Conservation (phyloP, 2,888 invertebrate species). For the Alloscopus bannaensis region DNA sequence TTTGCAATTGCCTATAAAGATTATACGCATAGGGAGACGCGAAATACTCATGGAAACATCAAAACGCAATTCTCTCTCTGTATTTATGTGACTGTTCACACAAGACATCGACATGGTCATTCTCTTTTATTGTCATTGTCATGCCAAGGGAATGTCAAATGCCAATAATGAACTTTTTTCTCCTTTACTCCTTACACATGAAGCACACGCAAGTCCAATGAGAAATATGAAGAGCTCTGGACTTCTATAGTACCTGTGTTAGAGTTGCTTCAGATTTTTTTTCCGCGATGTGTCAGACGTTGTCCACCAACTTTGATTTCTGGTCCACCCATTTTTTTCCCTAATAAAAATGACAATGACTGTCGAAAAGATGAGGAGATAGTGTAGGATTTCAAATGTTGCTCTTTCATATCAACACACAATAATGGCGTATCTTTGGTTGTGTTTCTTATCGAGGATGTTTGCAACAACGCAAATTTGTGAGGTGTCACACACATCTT, state of each 20-base stretch:
- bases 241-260: neutral
- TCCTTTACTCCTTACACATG: neutral
- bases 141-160: conserved; percentile 16
- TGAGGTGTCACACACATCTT: no score
- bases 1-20: conserved; percentile 15
- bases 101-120: neutral
- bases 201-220: no score
- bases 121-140: no score
- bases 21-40: neutral
- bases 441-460: no score
- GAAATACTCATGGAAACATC: neutral
- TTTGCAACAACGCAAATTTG: no score
- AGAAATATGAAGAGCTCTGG: no score
- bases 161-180: neutral
- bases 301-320: neutral
- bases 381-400: no score
- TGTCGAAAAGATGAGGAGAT: no score
- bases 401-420: no score
- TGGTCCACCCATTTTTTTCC: neutral
- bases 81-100: neutral
- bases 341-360: neutral
- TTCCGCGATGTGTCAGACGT: neutral
- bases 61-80: neutral
- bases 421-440: no score
- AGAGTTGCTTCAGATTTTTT: neutral